Evolutionary conservation across 2,888 invertebrate species (phyloP), one percentile per base, ranked within the genome.

Genomic region (Frankliniella fusca): DNA sequence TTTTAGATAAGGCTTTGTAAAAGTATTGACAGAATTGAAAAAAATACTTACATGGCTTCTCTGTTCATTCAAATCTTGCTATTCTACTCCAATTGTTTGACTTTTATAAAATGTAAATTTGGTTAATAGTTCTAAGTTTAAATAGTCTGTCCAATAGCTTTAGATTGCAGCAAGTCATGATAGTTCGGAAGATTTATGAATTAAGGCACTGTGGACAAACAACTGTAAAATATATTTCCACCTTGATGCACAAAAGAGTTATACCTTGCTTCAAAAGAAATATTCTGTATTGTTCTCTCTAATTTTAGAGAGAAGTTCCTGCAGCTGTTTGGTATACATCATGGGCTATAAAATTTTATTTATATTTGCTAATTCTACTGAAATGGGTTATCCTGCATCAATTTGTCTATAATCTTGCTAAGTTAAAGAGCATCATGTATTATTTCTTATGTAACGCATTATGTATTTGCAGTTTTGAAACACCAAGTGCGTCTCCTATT

Each of bases 161-260:
- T 76, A 76, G 23, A 76, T 27, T 76, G 70, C 70, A 76, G 61
- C 61, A 61, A 61, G 70, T 76, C 70, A 76, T 76, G 70, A 76
- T 76, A 76, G 70, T 76, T 76, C 27, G 70, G 70, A 27, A 76
- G 27, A 76, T 76, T 27, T 76, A 76, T 76, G 11, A 76, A 76
- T 76, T 76, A 76, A 76, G 27, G 23, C 12, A 27, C 12, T 27
- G 27, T 23, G 23, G 12, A 76, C 12, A 27, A n/a, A 76, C 23
- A 23, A 23, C 11, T 76, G 70, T 27, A 27, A 27, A 27, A 27
- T 12, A 76, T 27, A 23, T 76, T n/a, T 23, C 12, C 27, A 76
- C 0, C 27, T 27, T 76, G 12, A 18, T 61, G 61, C 61, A 61
- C 61, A 11, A 20, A 61, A n/a, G n/a, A n/a, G 20, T 61, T 61